Conservation (phyloP, 2,888 invertebrate species). For the Dyspetes luteomarginatus region DNA sequence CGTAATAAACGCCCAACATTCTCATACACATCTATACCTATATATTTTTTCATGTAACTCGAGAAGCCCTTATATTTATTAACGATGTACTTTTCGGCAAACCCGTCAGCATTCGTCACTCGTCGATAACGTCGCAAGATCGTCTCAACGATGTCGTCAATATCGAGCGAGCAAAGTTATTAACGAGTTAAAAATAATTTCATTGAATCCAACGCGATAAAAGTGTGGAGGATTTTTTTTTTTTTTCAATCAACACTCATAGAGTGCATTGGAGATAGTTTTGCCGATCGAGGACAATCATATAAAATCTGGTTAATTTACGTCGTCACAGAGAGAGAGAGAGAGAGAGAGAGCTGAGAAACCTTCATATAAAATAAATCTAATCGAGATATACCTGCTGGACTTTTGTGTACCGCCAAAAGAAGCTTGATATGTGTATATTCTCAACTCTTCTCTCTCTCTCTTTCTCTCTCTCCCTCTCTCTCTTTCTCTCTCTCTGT, state of each 20-base stretch:
- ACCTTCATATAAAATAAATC: conserved; percentile 39
- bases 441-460: neutral
- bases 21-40: conserved; percentile 51
- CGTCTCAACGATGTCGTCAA: conserved; percentile 42
- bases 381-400: conserved; percentile 36
- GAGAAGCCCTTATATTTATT: conserved; percentile 76
- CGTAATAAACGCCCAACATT: conserved; percentile 65
- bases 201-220: neutral
- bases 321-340: conserved; percentile 5
- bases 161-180: neutral
- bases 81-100: conserved; percentile 77
- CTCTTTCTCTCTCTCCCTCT: neutral
- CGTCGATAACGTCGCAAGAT: conserved; percentile 70
- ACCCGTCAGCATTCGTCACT: conserved; percentile 70
- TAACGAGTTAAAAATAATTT: conserved; percentile 12
- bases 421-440: neutral
- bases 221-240: no score
- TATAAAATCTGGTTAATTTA: conserved; percentile 38
- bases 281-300: conserved; percentile 34
- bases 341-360: neutral
- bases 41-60: conserved; percentile 68
- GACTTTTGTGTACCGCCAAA: conserved; percentile 2
- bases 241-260: neutral
- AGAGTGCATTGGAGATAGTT: neutral
- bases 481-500: conserved; percentile 53